Evolutionary conservation across 1,140 invertebrate species (phyloP).

Genomic region (Ganaspis sp.): DNA sequence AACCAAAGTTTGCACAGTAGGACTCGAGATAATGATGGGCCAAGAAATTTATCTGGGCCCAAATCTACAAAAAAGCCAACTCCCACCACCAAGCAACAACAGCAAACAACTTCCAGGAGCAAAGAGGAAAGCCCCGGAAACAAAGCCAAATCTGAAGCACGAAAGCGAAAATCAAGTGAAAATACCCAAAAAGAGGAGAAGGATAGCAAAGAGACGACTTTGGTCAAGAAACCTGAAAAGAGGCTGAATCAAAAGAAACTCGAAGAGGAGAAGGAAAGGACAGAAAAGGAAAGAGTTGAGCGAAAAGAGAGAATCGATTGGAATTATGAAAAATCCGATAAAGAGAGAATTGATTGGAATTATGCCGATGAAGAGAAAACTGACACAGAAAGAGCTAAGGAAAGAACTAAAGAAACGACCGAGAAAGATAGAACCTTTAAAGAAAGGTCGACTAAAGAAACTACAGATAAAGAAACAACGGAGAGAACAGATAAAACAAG

Average conservation of each 20-base stretch:
- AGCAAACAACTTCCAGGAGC: conserved; percentile 55
- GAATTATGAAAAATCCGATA: conserved; percentile 30
- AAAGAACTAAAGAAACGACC: conserved; percentile 33
- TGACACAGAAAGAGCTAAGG: conserved; percentile 63
- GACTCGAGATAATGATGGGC: conserved; percentile 76
- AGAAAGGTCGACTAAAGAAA: neutral
- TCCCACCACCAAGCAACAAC: conserved; percentile 60
- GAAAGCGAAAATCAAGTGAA: conserved; percentile 78
- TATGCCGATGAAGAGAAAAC: too few relatives aligned
- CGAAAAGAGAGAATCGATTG: conserved; percentile 64
- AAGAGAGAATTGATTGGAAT: too few relatives aligned
- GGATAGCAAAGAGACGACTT: conserved; percentile 78
- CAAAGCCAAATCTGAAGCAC: conserved; percentile 74
- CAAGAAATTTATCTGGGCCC: conserved; percentile 72
- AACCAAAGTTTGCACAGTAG: conserved; percentile 72
- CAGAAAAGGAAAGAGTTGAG: conserved; percentile 46
- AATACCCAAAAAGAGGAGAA: conserved; percentile 76
- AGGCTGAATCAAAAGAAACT: conserved; percentile 74
- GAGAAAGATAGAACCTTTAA: neutral
- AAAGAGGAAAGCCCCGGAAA: conserved; percentile 58
- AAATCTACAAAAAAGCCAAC: conserved; percentile 70
- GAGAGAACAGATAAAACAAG: neutral
- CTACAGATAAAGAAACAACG: neutral
- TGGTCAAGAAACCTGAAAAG: conserved; percentile 84
- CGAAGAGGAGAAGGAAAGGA: conserved; percentile 55